phyloP scores from a whole-genome alignment of 2,113 vertebrate genomes.

The Oreochromis tanganicae region DNA sequence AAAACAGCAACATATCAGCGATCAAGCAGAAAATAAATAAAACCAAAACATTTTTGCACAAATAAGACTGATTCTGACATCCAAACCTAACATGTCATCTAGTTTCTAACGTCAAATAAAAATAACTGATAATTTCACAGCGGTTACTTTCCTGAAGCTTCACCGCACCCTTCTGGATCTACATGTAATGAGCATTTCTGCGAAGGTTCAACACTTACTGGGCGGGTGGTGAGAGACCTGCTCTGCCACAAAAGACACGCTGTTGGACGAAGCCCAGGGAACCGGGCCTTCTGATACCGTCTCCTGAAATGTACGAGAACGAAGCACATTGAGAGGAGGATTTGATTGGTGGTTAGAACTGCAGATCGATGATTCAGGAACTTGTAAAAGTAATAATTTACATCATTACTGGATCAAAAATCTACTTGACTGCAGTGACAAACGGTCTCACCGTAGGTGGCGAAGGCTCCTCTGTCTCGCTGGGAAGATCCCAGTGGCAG shows the following conservation, averaged over 20 bases:
- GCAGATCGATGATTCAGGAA: background rate
- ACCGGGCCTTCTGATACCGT: slow-evolving; percentile 88
- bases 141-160: fast-evolving
- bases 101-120: background rate
- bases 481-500: slow-evolving; percentile 91
- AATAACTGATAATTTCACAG: background rate
- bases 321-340: background rate
- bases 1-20: background rate
- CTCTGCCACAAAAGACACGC: slow-evolving; percentile 93
- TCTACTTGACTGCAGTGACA: background rate
- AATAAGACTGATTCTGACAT: background rate
- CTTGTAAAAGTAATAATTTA: background rate
- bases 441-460: slow-evolving; percentile 37
- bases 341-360: background rate
- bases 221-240: slow-evolving; percentile 99
- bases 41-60: background rate
- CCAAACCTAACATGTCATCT: background rate
- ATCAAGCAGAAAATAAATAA: background rate
- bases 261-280: slow-evolving; percentile 84
- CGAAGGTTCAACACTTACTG: slow-evolving; percentile 77
- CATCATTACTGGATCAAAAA: background rate
- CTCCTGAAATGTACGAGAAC: slow-evolving; percentile 72
- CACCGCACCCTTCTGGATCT: background rate
- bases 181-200: background rate
- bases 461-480: slow-evolving; percentile 79